phyloP scores from a whole-genome alignment of 2,113 vertebrate genomes.

The Serinus canaria region DNA sequence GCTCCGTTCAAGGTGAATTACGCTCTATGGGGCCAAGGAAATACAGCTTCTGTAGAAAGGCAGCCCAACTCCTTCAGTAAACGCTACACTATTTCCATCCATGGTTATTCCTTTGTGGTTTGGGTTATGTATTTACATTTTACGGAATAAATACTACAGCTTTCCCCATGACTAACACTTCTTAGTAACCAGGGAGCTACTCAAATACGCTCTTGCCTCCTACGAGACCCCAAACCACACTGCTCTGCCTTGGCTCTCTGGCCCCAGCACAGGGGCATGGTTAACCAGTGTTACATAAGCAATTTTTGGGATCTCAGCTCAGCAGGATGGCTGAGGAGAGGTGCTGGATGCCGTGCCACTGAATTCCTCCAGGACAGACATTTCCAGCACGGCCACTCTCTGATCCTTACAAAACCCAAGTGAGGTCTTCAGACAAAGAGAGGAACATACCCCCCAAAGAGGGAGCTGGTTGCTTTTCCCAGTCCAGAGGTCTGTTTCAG shows the following conservation, averaged over 20 bases:
- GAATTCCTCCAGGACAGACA: background rate
- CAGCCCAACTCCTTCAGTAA: constrained; percentile 41
- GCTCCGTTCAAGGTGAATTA: constrained; percentile 51
- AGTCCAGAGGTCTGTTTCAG: background rate
- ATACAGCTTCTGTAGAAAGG: constrained; percentile 44
- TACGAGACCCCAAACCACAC: constrained; percentile 49
- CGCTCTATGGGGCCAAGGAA: constrained; percentile 39
- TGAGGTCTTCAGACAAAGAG: background rate
- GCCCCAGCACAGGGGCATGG: background rate
- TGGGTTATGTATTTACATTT: constrained; percentile 69
- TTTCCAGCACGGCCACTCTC: background rate
- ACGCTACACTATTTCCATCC: constrained; percentile 60
- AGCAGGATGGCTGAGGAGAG: background rate
- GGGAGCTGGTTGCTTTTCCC: background rate
- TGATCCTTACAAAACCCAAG: background rate
- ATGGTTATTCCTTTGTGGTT: constrained; percentile 53
- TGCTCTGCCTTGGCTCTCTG: background rate
- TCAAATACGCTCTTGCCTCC: constrained; percentile 39
- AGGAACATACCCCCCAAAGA: background rate
- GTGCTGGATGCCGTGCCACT: background rate
- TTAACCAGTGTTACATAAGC: background rate
- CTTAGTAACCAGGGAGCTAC: constrained; percentile 55
- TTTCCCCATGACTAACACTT: constrained; percentile 65
- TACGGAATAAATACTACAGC: constrained; percentile 62
- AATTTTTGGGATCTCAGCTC: background rate